Evolutionary conservation across 2,888 invertebrate genomes (phyloP).

Genomic region (Leptinotarsa haldemani): DNA sequence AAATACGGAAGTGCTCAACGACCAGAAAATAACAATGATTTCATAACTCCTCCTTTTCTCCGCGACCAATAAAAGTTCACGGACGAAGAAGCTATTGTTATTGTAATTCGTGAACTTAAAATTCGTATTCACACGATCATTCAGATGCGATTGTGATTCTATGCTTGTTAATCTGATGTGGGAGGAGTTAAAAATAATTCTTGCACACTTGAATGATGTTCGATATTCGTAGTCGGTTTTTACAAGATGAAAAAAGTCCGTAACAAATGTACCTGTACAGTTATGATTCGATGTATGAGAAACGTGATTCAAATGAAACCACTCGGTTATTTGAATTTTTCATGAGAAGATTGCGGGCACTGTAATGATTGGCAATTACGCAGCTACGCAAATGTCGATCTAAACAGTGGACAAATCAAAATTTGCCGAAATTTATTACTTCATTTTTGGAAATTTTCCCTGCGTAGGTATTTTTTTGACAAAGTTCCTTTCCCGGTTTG

Average conservation of each 20-base stretch:
- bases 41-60: slow-evolving; percentile 15
- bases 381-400: too few relatives aligned
- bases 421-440: too few relatives aligned
- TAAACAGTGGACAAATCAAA: too few relatives aligned
- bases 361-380: too few relatives aligned
- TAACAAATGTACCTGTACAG: slow-evolving; percentile 7
- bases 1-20: slow-evolving; percentile 8
- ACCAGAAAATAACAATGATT: slow-evolving; percentile 19
- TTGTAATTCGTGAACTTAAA: slow-evolving; percentile 18
- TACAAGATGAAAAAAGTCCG: neutral
- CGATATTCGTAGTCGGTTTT: neutral
- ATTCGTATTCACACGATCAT: slow-evolving; percentile 19
- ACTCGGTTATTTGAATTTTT: neutral
- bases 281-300: slow-evolving; percentile 6
- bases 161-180: slow-evolving; percentile 18
- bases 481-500: too few relatives aligned
- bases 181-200: slow-evolving; percentile 17
- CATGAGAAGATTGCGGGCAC: too few relatives aligned
- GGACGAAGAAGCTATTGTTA: slow-evolving; percentile 5
- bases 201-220: slow-evolving; percentile 5
- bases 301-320: neutral
- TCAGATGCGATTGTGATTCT: slow-evolving; percentile 19
- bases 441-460: too few relatives aligned
- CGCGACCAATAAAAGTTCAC: slow-evolving; percentile 13
- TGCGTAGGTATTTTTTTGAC: too few relatives aligned